These are phyloP conservation scores for Plecotus auritus DNA, from an alignment of 2,113 vertebrate species.

Conservation along the genomic window DNA sequence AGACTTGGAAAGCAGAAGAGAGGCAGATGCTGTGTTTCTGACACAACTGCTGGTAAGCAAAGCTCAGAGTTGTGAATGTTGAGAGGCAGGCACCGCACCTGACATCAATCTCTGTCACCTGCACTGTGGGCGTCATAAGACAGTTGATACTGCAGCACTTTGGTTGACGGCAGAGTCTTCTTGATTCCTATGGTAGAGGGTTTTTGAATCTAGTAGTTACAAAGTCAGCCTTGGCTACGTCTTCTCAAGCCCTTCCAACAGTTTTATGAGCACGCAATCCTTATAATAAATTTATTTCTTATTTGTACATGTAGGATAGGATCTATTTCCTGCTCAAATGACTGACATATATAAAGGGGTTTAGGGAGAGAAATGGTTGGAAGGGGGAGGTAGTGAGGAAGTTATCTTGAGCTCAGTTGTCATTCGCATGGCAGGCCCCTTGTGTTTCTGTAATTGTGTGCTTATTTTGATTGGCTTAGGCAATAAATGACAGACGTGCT, in stretches of 20 bases:
- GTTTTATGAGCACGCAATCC: neutral
- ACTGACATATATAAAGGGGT: neutral
- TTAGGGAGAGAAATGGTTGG: neutral
- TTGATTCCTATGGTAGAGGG: neutral
- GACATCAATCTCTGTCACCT: neutral
- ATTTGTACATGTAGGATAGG: neutral
- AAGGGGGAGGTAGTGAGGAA: neutral
- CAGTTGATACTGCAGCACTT: neutral
- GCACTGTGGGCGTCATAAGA: neutral
- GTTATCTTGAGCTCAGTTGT: neutral
- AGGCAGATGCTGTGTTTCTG: too few relatives aligned
- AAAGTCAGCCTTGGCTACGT: neutral
- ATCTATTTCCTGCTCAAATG: neutral
- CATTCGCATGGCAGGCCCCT: neutral
- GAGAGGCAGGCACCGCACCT: neutral
- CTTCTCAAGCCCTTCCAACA: neutral
- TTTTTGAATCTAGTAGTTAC: neutral
- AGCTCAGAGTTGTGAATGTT: neutral
- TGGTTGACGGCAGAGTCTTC: neutral
- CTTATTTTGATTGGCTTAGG: neutral
- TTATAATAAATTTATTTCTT: neutral
- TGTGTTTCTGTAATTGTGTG: neutral
- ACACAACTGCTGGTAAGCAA: neutral
- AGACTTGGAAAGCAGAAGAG: neutral
- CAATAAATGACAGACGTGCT: neutral